These are phyloP conservation scores for Tupiocoris notatus DNA, from an alignment of 2,888 invertebrate genomes.

Conservation along the genomic window DNA sequence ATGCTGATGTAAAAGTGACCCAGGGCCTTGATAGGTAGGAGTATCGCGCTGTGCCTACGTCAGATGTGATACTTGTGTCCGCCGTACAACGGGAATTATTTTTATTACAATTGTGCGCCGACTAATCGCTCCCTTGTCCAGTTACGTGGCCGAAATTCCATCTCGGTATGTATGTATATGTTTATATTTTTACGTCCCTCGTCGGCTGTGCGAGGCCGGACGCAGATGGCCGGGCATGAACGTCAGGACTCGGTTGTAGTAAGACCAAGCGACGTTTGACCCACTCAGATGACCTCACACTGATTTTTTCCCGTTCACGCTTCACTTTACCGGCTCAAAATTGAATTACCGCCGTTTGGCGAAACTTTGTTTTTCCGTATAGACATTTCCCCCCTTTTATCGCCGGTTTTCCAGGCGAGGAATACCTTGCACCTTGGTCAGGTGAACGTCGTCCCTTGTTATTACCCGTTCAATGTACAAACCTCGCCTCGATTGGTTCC, in stretches of 20 bases:
- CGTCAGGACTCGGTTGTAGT: slow-evolving; percentile 3
- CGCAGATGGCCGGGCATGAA: neutral
- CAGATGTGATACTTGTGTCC: slow-evolving; percentile 36
- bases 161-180: slow-evolving; percentile 12
- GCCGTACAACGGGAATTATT: slow-evolving; percentile 26
- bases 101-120: slow-evolving; percentile 12
- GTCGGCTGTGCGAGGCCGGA: neutral
- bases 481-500: too few species aligned
- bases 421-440: too few species aligned
- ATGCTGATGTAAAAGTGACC: neutral
- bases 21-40: neutral
- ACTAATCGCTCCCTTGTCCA: neutral
- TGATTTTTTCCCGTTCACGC: slow-evolving; percentile 42
- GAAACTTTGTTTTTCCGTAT: neutral
- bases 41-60: slow-evolving; percentile 16
- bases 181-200: neutral
- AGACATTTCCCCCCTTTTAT: too few species aligned
- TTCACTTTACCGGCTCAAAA: slow-evolving; percentile 41
- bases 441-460: too few species aligned
- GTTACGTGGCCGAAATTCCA: neutral
- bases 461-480: too few species aligned
- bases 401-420: too few species aligned
- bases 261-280: slow-evolving; percentile 40
- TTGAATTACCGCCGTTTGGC: neutral
- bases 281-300: slow-evolving; percentile 47